Conservation (phyloP, 1,140 invertebrate species). For the Amphibalanus amphitrite region DNA sequence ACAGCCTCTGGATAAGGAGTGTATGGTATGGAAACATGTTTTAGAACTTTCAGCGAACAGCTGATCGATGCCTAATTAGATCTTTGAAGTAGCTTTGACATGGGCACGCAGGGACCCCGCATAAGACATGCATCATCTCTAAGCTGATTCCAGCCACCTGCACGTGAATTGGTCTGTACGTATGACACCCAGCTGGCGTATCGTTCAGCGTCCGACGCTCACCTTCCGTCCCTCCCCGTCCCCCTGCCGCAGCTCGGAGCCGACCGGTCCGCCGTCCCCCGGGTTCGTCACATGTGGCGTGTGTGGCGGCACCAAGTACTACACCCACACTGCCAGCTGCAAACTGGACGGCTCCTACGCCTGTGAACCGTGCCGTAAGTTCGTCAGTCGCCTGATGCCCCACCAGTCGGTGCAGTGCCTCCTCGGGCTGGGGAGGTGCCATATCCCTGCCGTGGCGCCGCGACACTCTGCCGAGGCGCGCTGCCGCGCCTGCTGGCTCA, state of each 20-base stretch:
- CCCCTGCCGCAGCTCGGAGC: not conserved
- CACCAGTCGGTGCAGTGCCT: not conserved
- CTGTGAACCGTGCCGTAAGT: constrained; percentile 68
- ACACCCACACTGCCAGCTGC: constrained; percentile 53
- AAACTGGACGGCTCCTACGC: constrained; percentile 65
- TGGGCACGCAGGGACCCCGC: no score
- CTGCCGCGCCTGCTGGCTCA: constrained; percentile 69
- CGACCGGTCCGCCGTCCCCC: constrained; percentile 20
- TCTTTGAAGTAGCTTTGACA: no score
- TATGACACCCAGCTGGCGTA: no score
- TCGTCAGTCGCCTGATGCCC: constrained; percentile 37
- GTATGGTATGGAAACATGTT: no score
- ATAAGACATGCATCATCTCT: no score
- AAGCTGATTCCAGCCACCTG: no score
- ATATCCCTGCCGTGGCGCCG: not conserved
- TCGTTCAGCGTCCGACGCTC: no score
- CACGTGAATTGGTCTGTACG: no score
- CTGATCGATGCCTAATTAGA: no score
- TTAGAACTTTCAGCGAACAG: no score
- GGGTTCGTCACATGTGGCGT: constrained; percentile 56
- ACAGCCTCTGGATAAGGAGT: no score
- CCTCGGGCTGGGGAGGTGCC: not conserved
- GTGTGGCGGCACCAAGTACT: constrained; percentile 54
- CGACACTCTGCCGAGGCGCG: constrained; percentile 20
- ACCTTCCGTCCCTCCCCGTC: no score